Conservation (phyloP, 2,113 vertebrate species). For the Hypomesus transpacificus region DNA sequence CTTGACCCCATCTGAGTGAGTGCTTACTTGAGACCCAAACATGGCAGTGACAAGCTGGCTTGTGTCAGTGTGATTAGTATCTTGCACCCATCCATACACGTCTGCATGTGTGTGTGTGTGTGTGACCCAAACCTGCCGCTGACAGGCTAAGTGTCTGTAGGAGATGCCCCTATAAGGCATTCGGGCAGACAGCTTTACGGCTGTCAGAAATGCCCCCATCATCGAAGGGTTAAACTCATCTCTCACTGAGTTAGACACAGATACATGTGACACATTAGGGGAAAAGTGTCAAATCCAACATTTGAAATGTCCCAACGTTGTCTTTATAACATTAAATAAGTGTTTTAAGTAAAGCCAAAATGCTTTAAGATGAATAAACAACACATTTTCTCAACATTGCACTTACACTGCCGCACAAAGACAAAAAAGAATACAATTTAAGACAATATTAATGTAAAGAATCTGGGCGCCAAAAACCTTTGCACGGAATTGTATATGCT, state of each 20-base stretch:
- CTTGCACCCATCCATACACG: too few relatives aligned
- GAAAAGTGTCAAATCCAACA: conserved; percentile 3
- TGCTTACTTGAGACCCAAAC: conserved; percentile 52
- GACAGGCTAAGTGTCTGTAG: too few relatives aligned
- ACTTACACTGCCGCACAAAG: neutral
- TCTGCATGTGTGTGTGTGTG: too few relatives aligned
- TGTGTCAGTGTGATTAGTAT: conserved; percentile 24
- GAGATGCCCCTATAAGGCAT: conserved; percentile 60
- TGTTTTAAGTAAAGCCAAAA: too few relatives aligned
- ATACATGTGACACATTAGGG: neutral
- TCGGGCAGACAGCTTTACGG: conserved; percentile 45
- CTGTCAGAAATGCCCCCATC: conserved; percentile 43
- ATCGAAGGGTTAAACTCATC: conserved; percentile 38
- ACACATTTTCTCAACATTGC: too few relatives aligned
- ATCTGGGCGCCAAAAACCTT: neutral
- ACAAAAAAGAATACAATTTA: conserved; percentile 29
- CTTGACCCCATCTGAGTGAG: conserved; percentile 25
- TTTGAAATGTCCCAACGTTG: neutral
- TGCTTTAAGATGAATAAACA: too few relatives aligned
- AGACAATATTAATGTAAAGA: neutral
- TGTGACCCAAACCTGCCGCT: too few relatives aligned
- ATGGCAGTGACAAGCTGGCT: conserved; percentile 41
- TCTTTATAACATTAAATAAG: too few relatives aligned
- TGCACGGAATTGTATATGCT: neutral
- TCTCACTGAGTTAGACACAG: conserved; percentile 9